Evolutionary conservation across 2,113 vertebrate genomes (phyloP).

Genomic region (Xenopus tropicalis): DNA sequence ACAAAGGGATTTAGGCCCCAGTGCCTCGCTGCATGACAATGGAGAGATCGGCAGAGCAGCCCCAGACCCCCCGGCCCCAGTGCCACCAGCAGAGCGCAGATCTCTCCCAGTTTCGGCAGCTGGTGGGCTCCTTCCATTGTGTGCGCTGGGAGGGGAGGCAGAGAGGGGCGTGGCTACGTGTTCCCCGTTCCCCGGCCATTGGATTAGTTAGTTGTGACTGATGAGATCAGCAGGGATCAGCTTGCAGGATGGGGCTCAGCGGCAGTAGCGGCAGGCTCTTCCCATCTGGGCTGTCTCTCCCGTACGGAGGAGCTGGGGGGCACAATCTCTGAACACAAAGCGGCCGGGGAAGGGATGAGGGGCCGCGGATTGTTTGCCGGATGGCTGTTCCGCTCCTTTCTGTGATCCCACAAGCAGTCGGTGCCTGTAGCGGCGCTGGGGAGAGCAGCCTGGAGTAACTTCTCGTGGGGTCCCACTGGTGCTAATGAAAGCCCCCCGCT

Average conservation of each 20-base stretch:
- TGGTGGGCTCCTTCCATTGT: constrained; percentile 35
- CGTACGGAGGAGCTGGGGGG: constrained; percentile 52
- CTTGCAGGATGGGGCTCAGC: constrained; percentile 64
- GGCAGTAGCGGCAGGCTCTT: constrained; percentile 46
- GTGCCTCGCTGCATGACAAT: too few species aligned
- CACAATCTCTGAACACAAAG: constrained; percentile 41
- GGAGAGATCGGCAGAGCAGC: too few species aligned
- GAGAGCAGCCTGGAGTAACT: constrained; percentile 18
- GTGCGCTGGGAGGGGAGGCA: constrained; percentile 44
- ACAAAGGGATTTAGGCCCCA: too few species aligned
- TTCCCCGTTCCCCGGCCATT: constrained; percentile 69
- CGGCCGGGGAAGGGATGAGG: constrained; percentile 14
- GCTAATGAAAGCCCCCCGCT: background rate
- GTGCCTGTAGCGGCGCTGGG: background rate
- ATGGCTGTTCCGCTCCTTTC: constrained; percentile 12
- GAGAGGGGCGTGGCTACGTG: constrained; percentile 68
- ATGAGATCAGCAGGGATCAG: constrained; percentile 76
- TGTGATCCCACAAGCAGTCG: background rate
- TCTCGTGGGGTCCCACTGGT: background rate
- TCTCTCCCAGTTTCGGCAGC: constrained; percentile 26
- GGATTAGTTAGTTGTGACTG: constrained; percentile 68
- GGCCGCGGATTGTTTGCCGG: background rate
- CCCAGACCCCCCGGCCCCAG: background rate
- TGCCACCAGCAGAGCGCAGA: background rate
- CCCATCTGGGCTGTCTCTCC: constrained; percentile 54